Evolutionary conservation across 2,888 invertebrate genomes (phyloP), one percentile per base, ranked within the genome.

Genomic region (Acholoe squamosa): DNA sequence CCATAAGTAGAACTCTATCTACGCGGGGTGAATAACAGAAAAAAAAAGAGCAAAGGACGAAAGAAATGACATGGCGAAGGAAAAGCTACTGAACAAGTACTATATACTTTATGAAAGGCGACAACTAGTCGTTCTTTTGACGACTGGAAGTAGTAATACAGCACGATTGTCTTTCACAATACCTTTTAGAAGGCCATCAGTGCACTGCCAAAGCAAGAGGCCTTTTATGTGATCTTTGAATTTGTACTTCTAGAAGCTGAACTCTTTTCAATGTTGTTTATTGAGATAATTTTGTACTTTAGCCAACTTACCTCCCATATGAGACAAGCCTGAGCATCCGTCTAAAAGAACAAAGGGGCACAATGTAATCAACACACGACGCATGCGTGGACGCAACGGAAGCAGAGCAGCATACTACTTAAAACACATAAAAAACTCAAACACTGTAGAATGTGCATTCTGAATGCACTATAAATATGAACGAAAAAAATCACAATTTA

Each of bases 271-370:
- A 71, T 71, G 43, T 34, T 33, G 34, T 80, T 80, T 33, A 80
- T 33, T 43, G 80, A 80, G 43, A 80, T 16, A 34, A 34, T 33
- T 80, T n/a, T 33, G 86, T 86, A 86, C 33, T 86, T 86, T 52
- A 54, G 54, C 86, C 52, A 54, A 86, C 86, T 86, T 86, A 86
- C 86, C 86, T 86, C 86, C 86, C 16, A 86, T 28, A 86, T 86
- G 86, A 86, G 54, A 86, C 86, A 86, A 52, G 51, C 52, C 25
- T 25, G 86, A 54, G 52, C 31, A 86, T 86, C 86, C 86, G 86
- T 86, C 86, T 86, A 86, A 86, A 86, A 86, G 54, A 86, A 86
- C 33, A 86, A 86, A 86, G 56, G 86, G 86, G 86, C 86, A 86
- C 86, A 86, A 86, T 86, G 86, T 86, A 86, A 86, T 86, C 86